Conservation (phyloP, 2,113 vertebrate genomes). For the Heptranchias perlo region DNA sequence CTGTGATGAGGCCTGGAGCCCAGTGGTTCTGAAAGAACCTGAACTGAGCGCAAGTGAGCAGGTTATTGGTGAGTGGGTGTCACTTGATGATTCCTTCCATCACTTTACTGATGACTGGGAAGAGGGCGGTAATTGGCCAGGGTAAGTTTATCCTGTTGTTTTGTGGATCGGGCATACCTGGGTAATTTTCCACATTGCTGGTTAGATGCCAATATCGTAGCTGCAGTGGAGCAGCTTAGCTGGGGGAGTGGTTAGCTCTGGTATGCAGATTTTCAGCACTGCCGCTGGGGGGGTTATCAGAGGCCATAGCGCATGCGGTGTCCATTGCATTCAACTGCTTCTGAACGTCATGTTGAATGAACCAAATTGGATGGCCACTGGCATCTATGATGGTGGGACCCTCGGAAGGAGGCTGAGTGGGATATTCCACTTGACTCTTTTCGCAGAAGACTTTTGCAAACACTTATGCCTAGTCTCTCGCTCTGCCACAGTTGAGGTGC, state of each 20-base stretch:
- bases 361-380: too few relatives aligned
- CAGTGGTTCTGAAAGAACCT: not conserved
- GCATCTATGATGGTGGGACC: too few relatives aligned
- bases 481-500: not conserved
- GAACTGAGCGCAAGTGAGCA: not conserved
- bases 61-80: not conserved
- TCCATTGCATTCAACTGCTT: not conserved
- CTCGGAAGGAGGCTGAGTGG: not conserved
- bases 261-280: not conserved
- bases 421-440: too few relatives aligned
- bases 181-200: not conserved
- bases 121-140: not conserved
- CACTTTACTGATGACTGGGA: not conserved
- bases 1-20: not conserved
- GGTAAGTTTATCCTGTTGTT: not conserved
- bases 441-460: not conserved
- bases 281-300: not conserved
- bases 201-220: not conserved
- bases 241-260: not conserved
- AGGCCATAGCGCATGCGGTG: not conserved
- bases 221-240: not conserved
- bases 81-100: not conserved
- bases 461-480: not conserved
- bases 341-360: not conserved
- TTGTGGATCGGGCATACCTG: not conserved